Evolutionary conservation across 2,113 vertebrate species (phyloP).

Genomic region (Corvus moneduloides): DNA sequence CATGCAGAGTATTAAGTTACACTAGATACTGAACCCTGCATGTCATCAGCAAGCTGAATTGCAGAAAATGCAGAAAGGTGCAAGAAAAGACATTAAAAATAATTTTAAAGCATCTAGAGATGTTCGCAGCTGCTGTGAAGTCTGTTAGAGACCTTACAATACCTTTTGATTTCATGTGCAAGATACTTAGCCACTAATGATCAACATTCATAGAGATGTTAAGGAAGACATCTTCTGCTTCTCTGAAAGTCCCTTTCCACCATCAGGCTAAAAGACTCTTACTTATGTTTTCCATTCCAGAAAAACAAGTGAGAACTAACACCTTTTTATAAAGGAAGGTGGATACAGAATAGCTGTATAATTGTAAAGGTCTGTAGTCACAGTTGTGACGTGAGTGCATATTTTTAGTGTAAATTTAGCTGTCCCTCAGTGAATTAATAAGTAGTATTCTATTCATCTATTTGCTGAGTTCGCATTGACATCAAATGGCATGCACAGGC

Average conservation of each 20-base stretch:
- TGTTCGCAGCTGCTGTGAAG: background rate
- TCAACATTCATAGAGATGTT: background rate
- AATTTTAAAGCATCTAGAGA: background rate
- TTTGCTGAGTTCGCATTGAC: background rate
- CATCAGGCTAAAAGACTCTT: background rate
- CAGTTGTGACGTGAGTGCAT: background rate
- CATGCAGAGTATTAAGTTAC: background rate
- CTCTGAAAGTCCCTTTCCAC: background rate
- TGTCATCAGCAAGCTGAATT: background rate
- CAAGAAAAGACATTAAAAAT: background rate
- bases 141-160: background rate
- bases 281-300: background rate
- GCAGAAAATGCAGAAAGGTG: background rate
- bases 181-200: background rate
- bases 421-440: background rate
- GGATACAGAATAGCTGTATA: background rate
- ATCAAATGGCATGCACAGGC: background rate
- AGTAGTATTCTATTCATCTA: background rate
- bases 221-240: background rate
- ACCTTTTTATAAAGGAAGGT: background rate
- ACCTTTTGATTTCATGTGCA: background rate
- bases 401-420: background rate
- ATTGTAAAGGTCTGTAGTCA: background rate
- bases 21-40: background rate
- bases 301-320: background rate